Evolutionary conservation across 2,113 vertebrate species (phyloP).

Genomic region (Daboia siamensis): DNA sequence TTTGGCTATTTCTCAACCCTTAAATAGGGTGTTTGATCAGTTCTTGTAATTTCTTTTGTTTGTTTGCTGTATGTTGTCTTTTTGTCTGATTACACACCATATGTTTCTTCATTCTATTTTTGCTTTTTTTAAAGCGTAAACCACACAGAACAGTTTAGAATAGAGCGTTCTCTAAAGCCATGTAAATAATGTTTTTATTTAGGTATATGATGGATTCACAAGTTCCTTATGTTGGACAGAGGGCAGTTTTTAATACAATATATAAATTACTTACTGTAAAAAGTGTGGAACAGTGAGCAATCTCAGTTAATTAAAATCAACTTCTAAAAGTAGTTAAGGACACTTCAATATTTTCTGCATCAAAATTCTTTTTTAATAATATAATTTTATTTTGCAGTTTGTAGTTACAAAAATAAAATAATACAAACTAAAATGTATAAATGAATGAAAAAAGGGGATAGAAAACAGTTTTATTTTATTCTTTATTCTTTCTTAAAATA

Average conservation of each 20-base stretch:
- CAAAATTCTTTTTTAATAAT: too few relatives aligned
- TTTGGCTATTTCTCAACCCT: not conserved
- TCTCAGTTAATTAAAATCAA: not conserved
- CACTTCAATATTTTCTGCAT: not conserved
- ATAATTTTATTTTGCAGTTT: too few relatives aligned
- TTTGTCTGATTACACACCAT: not conserved
- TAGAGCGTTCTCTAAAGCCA: too few relatives aligned
- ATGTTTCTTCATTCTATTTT: not conserved
- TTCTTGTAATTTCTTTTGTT: not conserved
- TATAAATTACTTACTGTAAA: not conserved
- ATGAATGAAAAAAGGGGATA: too few relatives aligned
- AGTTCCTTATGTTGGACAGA: not conserved
- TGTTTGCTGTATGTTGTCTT: not conserved
- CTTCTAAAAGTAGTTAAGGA: conserved; percentile 30
- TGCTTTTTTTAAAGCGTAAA: not conserved
- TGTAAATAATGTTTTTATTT: not conserved
- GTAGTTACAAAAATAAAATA: too few relatives aligned
- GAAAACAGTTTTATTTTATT: not conserved
- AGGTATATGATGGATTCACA: not conserved
- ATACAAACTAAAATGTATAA: too few relatives aligned
- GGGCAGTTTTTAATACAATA: not conserved
- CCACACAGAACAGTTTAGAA: not conserved
- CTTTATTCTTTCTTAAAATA: not conserved
- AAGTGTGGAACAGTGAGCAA: not conserved
- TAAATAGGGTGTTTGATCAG: not conserved